Base-by-base conservation (phyloP, 2,888 invertebrate species). In the Hirtodrosophila cameraria region DNA sequence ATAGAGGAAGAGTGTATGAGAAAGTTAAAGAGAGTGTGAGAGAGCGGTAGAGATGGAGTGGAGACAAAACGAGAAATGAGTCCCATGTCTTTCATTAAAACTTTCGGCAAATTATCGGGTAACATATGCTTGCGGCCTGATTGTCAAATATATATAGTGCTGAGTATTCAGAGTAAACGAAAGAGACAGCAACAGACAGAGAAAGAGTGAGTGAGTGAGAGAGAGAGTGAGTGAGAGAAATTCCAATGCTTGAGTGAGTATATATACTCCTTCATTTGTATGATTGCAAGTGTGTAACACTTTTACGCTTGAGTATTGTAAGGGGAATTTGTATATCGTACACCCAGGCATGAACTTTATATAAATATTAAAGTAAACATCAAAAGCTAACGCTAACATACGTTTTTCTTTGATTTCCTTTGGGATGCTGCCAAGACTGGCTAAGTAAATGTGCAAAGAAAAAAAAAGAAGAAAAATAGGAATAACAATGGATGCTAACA, bases 91-190 rank as follows among this genome's bases (percentile, higher is more conserved):
- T 89, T 89, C 89, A 90, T 89, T 89, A 89, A 89, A 89, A 89
- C 89, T 89, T 90, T 89, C 89, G 89, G 88, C 89, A 89, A 89
- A 89, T 89, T 89, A 89, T 89, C 89, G 90, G 88, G 90, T 90
- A 90, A 90, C 89, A 89, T 89, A 89, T 89, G 89, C 89, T 89
- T 86, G 86, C 83, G 88, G 88, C 88, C 79, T 85, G 87, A 85
- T 82, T 88, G 85, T 80, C 82, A 82, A 81, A 68, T 58, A 64
- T 53, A 52, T 38, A 39, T 35, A 27, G 9, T 12, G 12, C 1
- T 9, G 5, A 11, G 3, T 25, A 9, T 38, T n/a, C n/a, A n/a
- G n/a, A n/a, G n/a, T n/a, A n/a, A n/a, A n/a, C n/a, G n/a, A n/a
- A n/a, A n/a, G n/a, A n/a, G n/a, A n/a, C n/a, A n/a, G n/a, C n/a